These are phyloP conservation scores for Istiophorus platypterus DNA, from an alignment of 2,113 vertebrate genomes.

Conservation along the genomic window DNA sequence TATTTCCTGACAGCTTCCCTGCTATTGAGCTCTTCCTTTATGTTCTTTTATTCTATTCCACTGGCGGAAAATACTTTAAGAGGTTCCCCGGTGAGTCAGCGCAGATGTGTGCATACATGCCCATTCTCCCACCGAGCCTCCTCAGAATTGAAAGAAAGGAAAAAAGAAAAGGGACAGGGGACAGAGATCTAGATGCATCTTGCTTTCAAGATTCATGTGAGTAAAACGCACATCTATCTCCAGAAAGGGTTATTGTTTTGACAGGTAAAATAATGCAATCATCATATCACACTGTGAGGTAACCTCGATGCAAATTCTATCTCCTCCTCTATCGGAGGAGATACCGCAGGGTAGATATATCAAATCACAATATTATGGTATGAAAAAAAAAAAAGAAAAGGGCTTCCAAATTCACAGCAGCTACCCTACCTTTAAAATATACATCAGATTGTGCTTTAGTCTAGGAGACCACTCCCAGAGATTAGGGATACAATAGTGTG, in stretches of 20 bases:
- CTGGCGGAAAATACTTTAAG: slow-evolving; percentile 49
- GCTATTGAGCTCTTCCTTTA: slow-evolving; percentile 31
- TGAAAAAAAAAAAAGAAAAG: no score
- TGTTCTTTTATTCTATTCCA: slow-evolving; percentile 45
- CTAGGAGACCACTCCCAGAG: background rate
- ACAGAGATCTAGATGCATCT: no score
- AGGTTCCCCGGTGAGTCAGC: slow-evolving; percentile 38
- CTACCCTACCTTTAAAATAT: background rate
- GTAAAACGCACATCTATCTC: no score
- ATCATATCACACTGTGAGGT: background rate
- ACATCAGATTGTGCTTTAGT: background rate
- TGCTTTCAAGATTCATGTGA: no score
- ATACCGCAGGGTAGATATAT: background rate
- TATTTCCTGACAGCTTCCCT: slow-evolving; percentile 55
- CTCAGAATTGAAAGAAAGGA: slow-evolving; percentile 20
- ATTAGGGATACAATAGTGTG: background rate
- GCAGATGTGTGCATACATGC: slow-evolving; percentile 13
- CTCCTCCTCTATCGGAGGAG: background rate
- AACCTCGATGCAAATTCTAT: background rate
- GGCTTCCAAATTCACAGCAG: background rate
- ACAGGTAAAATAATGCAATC: background rate
- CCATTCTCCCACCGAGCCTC: slow-evolving; percentile 4
- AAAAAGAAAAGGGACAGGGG: no score
- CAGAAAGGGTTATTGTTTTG: background rate
- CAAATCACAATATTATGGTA: background rate